Base-by-base conservation (phyloP, 2,797 vertebrate species). In the Scolopax rusticola region DNA sequence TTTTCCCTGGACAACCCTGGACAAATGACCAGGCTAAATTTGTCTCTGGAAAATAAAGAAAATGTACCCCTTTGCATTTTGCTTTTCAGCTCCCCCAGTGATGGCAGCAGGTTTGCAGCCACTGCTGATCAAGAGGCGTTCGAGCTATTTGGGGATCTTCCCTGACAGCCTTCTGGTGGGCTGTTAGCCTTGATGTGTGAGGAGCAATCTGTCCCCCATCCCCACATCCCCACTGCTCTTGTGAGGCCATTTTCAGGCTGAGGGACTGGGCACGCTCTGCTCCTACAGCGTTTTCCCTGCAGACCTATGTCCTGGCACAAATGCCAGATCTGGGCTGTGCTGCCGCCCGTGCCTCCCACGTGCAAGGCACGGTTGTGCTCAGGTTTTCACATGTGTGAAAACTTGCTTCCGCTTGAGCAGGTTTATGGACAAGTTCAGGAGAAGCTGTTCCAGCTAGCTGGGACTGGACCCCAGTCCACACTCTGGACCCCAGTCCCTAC, bases 91-190 rank as follows among this genome's bases (percentile, higher is more conserved):
- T 86, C 33, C 84, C 65, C 48, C 75, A 32, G 63, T 3, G 2
- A 63, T 8, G 18, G 87, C 83, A 84, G 93, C 80, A 98, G 98
- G 98, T 95, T 89, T 87, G 41, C 77, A 88, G 88, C 70, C 94
- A 30, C 54, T 82, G 92, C 92, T 67, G 47, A 15, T 93, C 57
- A 63, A 50, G 75, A 84, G 64, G 12, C 70, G 80, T 84, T 93
- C 89, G 92, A 94, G 53, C 75, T 83, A 68, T 68, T 82, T 75
- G 56, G 53, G 93, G 64, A 92, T 93, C 92, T 89, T 96, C 64
- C 53, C 48, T 89, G 95, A 87, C 93, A 96, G 88, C 90, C 90
- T 95, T 95, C 94, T 95, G 90, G 57, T 65, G 71, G 77, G 80
- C 80, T 94, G 65, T 87, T 83, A 95, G 90, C 88, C 90, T 92